Evolutionary conservation across 1,140 invertebrate species (phyloP).

Genomic region (Drosophila nikananu): DNA sequence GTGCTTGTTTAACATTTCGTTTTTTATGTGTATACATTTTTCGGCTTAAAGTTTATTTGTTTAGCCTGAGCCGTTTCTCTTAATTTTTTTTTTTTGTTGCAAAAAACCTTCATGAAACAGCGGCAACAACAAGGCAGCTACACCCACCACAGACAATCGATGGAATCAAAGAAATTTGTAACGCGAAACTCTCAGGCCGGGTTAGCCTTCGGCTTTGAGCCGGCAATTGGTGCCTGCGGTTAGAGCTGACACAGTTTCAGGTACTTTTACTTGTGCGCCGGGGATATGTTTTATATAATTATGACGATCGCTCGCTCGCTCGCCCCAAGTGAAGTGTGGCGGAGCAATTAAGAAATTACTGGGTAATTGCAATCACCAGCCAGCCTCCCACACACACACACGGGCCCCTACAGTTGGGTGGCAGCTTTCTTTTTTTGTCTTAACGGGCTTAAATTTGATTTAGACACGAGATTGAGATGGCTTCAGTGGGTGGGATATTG

Average conservation of each 20-base stretch:
- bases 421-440: conserved; percentile 44
- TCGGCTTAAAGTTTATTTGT: conserved; percentile 61
- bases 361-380: conserved; percentile 39
- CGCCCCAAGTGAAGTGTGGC: conserved; percentile 34
- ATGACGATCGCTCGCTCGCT: conserved; percentile 25
- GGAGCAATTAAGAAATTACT: conserved; percentile 52
- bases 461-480: neutral
- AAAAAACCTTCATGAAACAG: conserved; percentile 53
- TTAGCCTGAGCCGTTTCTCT: conserved; percentile 21
- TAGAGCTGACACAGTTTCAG: conserved; percentile 55
- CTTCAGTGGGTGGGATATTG: neutral
- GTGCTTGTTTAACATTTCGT: conserved; percentile 51
- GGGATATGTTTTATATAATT: conserved; percentile 35
- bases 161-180: conserved; percentile 57
- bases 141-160: conserved; percentile 43
- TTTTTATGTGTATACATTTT: conserved; percentile 36
- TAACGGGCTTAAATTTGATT: conserved; percentile 9
- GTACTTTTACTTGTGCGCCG: conserved; percentile 45
- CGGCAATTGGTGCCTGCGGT: conserved; percentile 42
- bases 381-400: conserved; percentile 36
- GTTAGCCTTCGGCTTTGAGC: conserved; percentile 44
- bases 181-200: conserved; percentile 25
- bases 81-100: conserved; percentile 19
- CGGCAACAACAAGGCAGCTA: conserved; percentile 17
- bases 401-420: conserved; percentile 1